These are phyloP conservation scores for Archivesica marissinica DNA, from an alignment of 1,140 invertebrate genomes.

Conservation along the genomic window DNA sequence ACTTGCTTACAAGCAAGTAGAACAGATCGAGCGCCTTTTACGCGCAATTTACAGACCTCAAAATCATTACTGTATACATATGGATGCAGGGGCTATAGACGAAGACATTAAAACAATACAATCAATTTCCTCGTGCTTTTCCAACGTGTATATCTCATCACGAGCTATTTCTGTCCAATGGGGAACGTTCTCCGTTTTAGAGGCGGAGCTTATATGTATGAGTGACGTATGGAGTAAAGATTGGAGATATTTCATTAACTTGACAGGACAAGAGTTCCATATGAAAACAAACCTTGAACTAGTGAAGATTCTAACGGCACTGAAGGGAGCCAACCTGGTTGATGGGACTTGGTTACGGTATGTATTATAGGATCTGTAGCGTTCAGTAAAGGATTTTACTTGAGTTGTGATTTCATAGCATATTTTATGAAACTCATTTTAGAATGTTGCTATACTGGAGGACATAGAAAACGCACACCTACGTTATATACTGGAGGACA, in stretches of 20 bases:
- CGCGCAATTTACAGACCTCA: slow-evolving; percentile 79
- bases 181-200: slow-evolving; percentile 63
- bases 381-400: too few relatives aligned
- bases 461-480: too few relatives aligned
- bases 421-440: too few relatives aligned
- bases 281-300: slow-evolving; percentile 65
- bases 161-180: slow-evolving; percentile 69
- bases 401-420: too few relatives aligned
- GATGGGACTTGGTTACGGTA: background rate
- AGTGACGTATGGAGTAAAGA: slow-evolving; percentile 64
- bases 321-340: slow-evolving; percentile 48
- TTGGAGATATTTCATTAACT: slow-evolving; percentile 75
- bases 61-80: slow-evolving; percentile 81
- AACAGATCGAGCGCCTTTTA: slow-evolving; percentile 77
- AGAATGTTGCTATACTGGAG: too few relatives aligned
- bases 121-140: slow-evolving; percentile 72
- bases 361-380: too few relatives aligned
- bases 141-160: slow-evolving; percentile 77
- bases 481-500: too few relatives aligned
- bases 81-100: slow-evolving; percentile 73
- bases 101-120: slow-evolving; percentile 63
- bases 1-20: slow-evolving; percentile 69
- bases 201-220: slow-evolving; percentile 77
- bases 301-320: slow-evolving; percentile 62
- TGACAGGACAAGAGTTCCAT: slow-evolving; percentile 70